These are phyloP conservation scores for Gallinago jamesoni DNA, from an alignment of 2,113 vertebrate genomes.

Conservation along the genomic window DNA sequence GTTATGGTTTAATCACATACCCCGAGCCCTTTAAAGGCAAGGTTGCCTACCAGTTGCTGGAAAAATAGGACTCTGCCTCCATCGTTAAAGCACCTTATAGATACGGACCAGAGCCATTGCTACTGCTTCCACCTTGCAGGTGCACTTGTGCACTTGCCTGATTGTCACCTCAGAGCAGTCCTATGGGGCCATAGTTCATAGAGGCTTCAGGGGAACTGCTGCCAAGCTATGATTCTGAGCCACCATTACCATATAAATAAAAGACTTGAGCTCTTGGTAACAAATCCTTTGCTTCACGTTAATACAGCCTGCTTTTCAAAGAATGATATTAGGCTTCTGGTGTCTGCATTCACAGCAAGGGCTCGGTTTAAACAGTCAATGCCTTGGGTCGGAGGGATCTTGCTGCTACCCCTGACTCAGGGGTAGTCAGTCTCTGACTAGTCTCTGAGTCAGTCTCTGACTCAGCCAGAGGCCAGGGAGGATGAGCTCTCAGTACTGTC, in stretches of 20 bases:
- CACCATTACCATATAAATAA: too few species aligned
- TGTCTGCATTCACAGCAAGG: neutral
- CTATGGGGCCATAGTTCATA: fast-evolving
- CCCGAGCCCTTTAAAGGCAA: neutral
- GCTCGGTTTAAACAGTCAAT: neutral
- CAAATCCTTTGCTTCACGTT: neutral
- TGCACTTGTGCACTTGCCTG: neutral
- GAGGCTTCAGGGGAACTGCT: fast-evolving
- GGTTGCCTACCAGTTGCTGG: neutral
- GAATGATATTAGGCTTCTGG: neutral
- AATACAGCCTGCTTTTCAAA: neutral
- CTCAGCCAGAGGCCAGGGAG: neutral
- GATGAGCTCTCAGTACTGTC: neutral
- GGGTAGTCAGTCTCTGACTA: neutral
- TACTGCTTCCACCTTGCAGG: neutral
- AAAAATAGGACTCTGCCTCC: neutral
- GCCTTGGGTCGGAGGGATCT: neutral
- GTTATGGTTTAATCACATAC: neutral
- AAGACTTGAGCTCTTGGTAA: neutral
- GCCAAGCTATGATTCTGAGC: neutral
- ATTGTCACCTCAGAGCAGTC: neutral
- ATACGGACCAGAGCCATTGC: neutral
- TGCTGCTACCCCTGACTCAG: neutral
- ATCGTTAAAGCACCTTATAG: neutral
- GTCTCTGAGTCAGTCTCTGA: neutral